phyloP scores from a whole-genome alignment of 2,888 invertebrate species.

The Archips xylosteana region DNA sequence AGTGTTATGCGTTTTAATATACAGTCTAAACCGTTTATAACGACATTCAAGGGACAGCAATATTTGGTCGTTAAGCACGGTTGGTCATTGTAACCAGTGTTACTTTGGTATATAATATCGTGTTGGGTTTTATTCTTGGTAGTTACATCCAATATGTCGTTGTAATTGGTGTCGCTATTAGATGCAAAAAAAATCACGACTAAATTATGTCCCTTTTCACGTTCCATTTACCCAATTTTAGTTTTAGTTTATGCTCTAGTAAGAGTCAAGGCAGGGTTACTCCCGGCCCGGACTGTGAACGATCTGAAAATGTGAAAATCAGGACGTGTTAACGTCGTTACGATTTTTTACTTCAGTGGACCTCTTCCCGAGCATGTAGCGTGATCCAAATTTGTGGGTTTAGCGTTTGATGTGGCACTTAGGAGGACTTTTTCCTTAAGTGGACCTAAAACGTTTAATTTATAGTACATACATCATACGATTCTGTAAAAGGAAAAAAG shows the following conservation, averaged over 20 bases:
- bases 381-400: slow-evolving; percentile 1
- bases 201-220: too few relatives aligned
- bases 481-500: too few relatives aligned
- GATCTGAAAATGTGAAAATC: slow-evolving; percentile 4
- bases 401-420: slow-evolving; percentile 4
- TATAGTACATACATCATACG: neutral
- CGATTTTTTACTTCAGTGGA: slow-evolving; percentile 6
- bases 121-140: too few relatives aligned
- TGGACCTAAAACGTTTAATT: neutral
- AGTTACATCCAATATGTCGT: too few relatives aligned
- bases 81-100: too few relatives aligned
- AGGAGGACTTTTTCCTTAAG: neutral
- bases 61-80: too few relatives aligned
- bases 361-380: neutral
- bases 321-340: slow-evolving; percentile 5
- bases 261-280: neutral
- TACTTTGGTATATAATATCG: too few relatives aligned
- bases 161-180: too few relatives aligned
- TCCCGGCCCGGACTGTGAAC: neutral
- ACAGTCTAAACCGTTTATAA: too few relatives aligned
- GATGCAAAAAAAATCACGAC: too few relatives aligned
- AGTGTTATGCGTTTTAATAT: too few relatives aligned
- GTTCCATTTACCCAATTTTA: neutral
- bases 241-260: neutral
- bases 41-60: too few relatives aligned